Evolutionary conservation across 2,797 vertebrate species (phyloP), one percentile per base, ranked within the genome.

Genomic region (Mus caroli): DNA sequence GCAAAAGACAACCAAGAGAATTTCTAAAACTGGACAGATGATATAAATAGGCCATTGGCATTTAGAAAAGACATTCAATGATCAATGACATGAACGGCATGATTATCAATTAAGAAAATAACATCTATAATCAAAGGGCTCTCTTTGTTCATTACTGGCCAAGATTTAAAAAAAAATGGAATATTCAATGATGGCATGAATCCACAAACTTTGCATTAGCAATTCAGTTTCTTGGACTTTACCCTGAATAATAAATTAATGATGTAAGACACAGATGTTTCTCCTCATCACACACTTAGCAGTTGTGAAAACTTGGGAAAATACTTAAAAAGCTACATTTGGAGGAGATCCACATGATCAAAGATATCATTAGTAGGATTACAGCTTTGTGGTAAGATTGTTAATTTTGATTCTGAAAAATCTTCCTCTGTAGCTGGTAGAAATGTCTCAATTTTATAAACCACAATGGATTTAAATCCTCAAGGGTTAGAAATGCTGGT

Each of bases 381-480:
- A 56, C 8, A 31, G 46, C 5, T 76, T 54, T 76, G 37, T 71
- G 37, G 34, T 86, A 14, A 46, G 46, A 83, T 0, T 64, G 2
- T 73, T 86, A 69, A 24, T 77, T 95, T 90, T 86, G 52, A 7
- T 89, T 94, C 79, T 92, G 69, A 52, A 84, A 83, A 64, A 17
- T 52, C 64, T 91, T 84, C 76, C 6, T 31, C 31, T 24, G 54
- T 69, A 93, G 50, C 52, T 17, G 14, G 31, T 17, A 52, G 28
- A 91, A 88, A 91, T 86, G 24, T 75, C 69, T 94, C 82, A 37
- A 22, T 94, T 82, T 96, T 91, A 78, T 79, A 83, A 71, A 78
- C 46, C 34, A 76, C 46, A 20, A 92, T 13, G 58, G 92, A 92
- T 80, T 43, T 54, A 58, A 34, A 83, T 37, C 34, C 14, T 76